A percentile compares a stretch with the other conserved stretches of the same genome.
Conservation (phyloP, 2,888 invertebrate genomes). For the Eristalis intricaria region DNA sequence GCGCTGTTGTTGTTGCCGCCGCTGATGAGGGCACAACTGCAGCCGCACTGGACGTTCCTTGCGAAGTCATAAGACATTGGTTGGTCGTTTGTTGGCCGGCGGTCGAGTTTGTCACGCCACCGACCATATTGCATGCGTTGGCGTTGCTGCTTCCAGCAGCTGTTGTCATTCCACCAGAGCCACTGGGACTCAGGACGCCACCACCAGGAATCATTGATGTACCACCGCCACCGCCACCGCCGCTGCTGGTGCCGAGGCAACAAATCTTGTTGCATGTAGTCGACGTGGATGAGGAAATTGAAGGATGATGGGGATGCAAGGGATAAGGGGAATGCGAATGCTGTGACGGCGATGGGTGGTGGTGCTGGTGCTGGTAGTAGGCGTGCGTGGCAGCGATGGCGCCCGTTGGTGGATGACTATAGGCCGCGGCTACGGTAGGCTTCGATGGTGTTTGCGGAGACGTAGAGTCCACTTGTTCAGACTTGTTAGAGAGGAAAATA, state of each 20-base stretch:
- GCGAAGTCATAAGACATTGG: conserved; percentile 22
- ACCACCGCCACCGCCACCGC: conserved; percentile 1
- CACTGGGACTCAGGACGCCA: conserved; percentile 45
- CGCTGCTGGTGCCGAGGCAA: conserved; percentile 66
- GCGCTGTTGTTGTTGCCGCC: conserved; percentile 58
- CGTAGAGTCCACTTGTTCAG: conserved; percentile 73
- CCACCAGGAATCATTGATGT: conserved; percentile 63
- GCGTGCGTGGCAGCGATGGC: conserved; percentile 28
- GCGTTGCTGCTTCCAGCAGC: conserved; percentile 26
- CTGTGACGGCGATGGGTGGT: conserved; percentile 48
- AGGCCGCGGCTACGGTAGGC: conserved; percentile 63
- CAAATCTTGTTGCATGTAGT: conserved; percentile 74
- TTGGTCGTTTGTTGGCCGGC: conserved; percentile 36
- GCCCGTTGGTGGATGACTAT: conserved; percentile 62
- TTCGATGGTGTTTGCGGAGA: conserved; percentile 58
- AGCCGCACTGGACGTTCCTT: conserved; percentile 42
- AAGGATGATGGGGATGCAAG: conserved; percentile 60
- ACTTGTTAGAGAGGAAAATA: conserved; percentile 65
- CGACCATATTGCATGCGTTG: conserved; percentile 23
- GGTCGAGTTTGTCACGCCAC: conserved; percentile 39
- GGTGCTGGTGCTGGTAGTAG: conserved; percentile 40
- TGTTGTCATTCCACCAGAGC: conserved; percentile 27
- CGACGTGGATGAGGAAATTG: conserved; percentile 55
- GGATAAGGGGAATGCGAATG: conserved; percentile 34
- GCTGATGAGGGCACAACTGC: conserved; percentile 54